Percentiles rank a stretch among this genome's conserved stretches.
phyloP scores from a whole-genome alignment of 2,888 invertebrate species.

The Nephrotoma guestfalica region DNA sequence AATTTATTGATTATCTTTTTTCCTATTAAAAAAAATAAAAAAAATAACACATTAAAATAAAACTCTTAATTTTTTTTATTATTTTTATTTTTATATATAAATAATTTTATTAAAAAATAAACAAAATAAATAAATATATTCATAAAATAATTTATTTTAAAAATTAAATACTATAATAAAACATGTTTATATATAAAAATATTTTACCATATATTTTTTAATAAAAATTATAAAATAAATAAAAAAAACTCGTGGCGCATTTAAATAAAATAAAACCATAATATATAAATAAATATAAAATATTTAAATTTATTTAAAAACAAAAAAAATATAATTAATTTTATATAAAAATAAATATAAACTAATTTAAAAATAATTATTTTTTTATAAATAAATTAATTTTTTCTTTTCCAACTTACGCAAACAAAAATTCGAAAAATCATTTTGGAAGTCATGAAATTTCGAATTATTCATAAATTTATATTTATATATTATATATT shows the following conservation, averaged over 20 bases:
- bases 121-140: background rate
- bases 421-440: conserved; percentile 7
- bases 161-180: background rate
- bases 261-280: background rate
- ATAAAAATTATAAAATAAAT: background rate
- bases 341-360: background rate
- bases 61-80: background rate
- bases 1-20: background rate
- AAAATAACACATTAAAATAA: background rate
- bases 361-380: background rate
- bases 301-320: background rate
- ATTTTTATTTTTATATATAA: conserved; percentile 1
- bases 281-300: background rate
- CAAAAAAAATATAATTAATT: background rate
- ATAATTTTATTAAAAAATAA: background rate
- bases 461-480: conserved; percentile 5
- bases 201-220: background rate
- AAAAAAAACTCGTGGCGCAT: background rate
- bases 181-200: background rate
- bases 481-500: background rate
- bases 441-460: conserved; percentile 11
- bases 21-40: background rate
- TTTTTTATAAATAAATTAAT: background rate
- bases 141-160: background rate
- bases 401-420: background rate